A percentile compares a stretch with the other conserved stretches of the same genome.
Evolutionary conservation across 2,113 vertebrate genomes (phyloP).

Genomic region (Centrocercus urophasianus): DNA sequence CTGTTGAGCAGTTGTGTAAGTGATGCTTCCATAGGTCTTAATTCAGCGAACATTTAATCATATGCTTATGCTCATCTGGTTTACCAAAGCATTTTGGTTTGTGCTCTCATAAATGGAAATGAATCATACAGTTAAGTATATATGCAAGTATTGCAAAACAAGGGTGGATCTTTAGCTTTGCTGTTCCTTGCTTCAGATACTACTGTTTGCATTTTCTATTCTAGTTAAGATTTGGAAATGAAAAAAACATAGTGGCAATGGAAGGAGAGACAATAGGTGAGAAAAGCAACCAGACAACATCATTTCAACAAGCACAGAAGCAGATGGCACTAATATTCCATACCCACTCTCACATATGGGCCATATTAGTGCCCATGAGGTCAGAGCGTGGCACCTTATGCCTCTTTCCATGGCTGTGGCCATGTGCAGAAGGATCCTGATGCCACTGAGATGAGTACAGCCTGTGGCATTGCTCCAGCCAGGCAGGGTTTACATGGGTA

Average conservation of each 20-base stretch:
- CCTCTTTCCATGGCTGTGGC: neutral
- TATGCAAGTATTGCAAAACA: neutral
- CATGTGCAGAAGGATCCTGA: accelerated
- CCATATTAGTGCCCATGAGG: neutral
- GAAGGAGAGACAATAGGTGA: neutral
- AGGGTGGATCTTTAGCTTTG: neutral
- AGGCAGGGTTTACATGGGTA: neutral
- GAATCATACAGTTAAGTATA: accelerated
- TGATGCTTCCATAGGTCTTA: neutral
- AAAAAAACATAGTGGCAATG: accelerated
- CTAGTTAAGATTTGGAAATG: neutral
- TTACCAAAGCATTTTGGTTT: neutral
- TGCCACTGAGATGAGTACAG: neutral
- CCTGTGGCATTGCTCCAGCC: neutral
- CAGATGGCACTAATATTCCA: accelerated
- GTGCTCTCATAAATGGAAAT: neutral
- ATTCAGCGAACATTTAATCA: neutral
- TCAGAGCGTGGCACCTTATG: neutral
- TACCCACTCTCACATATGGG: neutral
- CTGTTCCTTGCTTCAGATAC: neutral
- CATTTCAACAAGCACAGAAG: neutral
- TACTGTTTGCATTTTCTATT: neutral
- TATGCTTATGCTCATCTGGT: neutral
- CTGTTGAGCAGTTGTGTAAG: neutral
- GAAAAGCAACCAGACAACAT: neutral